phyloP scores from a whole-genome alignment of 2,888 invertebrate species.

The Leucophenga maculata region DNA sequence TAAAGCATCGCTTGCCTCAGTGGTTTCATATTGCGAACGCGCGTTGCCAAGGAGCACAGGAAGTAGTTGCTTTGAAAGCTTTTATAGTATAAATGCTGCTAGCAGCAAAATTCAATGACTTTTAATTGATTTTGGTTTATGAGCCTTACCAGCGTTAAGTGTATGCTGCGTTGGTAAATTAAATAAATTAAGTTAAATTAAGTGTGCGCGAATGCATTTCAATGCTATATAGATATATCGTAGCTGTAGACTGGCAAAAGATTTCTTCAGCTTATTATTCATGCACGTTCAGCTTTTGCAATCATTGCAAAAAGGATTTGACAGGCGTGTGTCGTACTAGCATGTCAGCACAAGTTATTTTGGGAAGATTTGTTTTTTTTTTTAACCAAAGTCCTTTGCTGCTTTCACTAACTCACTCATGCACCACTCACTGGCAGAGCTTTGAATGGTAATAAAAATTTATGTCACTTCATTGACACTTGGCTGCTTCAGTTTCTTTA shows the following conservation, averaged over 20 bases:
- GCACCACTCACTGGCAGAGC: background rate
- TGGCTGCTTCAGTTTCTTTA: conserved; percentile 7
- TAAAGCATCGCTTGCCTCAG: conserved; percentile 18
- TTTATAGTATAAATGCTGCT: background rate
- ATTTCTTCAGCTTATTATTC: background rate
- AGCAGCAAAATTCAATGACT: conserved; percentile 19
- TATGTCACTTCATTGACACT: conserved; percentile 57
- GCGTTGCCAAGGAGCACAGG: background rate
- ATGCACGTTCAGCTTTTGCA: conserved; percentile 11
- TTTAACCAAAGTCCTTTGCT: background rate
- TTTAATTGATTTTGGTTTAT: conserved; percentile 23
- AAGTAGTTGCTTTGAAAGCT: background rate
- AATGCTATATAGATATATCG: too few relatives aligned
- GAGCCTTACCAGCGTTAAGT: background rate
- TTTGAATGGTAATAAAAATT: conserved; percentile 59
- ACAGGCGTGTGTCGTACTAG: conserved; percentile 8
- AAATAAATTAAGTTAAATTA: conserved; percentile 1
- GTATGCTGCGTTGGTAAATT: background rate
- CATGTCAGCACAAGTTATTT: conserved; percentile 18
- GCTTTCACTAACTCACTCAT: conserved; percentile 14
- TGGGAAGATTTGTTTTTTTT: background rate
- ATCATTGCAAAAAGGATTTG: conserved; percentile 22
- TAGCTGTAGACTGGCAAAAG: too few relatives aligned
- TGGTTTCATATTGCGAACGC: conserved; percentile 2
- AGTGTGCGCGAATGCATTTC: background rate